Conservation (phyloP, 2,888 invertebrate genomes). For the Pachliopta kotzebuea region DNA sequence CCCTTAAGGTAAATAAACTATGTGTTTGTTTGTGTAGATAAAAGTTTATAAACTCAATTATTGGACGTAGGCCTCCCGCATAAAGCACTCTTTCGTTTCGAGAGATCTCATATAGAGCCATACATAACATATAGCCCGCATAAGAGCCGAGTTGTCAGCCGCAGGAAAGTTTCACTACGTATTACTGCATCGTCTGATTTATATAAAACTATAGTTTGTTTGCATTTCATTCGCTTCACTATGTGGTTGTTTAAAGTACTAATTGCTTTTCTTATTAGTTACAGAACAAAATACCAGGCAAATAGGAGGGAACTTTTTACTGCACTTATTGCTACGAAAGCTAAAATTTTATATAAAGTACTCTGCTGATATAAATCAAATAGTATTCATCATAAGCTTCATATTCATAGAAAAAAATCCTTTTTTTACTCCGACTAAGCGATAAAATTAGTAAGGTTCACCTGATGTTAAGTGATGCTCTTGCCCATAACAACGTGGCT, state of each 20-base stretch:
- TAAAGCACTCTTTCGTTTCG: not conserved
- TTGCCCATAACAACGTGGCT: too few relatives aligned
- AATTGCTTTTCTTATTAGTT: not conserved
- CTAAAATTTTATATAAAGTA: too few relatives aligned
- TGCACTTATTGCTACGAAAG: too few relatives aligned
- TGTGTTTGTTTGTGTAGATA: not conserved
- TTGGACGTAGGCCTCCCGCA: slow-evolving; percentile 5
- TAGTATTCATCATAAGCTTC: too few relatives aligned
- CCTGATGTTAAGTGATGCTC: too few relatives aligned
- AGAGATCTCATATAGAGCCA: not conserved
- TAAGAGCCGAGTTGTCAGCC: slow-evolving; percentile 3
- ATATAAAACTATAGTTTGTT: not conserved
- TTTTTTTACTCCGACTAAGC: too few relatives aligned
- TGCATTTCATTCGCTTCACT: not conserved
- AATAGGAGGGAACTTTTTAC: too few relatives aligned
- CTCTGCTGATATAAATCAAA: too few relatives aligned
- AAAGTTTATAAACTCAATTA: slow-evolving; percentile 7
- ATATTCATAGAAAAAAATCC: too few relatives aligned
- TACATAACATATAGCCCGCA: not conserved
- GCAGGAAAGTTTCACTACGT: slow-evolving; percentile 4
- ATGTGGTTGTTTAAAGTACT: not conserved
- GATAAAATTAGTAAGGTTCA: too few relatives aligned
- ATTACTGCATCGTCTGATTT: slow-evolving; percentile 1
- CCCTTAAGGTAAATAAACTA: not conserved
- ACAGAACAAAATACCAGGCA: not conserved